Conservation (phyloP, 2,888 invertebrate species). For the Hesperia comma region DNA sequence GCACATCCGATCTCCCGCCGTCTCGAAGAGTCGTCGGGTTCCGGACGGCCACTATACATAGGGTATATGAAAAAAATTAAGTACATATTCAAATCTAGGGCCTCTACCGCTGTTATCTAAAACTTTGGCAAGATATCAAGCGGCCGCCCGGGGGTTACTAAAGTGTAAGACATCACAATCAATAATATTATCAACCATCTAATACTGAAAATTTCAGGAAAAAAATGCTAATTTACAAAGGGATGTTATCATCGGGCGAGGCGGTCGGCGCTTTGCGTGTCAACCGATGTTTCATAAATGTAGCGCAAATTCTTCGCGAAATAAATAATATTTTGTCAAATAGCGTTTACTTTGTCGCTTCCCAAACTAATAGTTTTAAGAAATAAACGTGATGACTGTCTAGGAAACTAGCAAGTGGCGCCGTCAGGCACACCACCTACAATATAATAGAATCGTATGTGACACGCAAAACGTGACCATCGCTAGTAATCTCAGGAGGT, state of each 20-base stretch:
- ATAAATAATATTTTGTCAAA: not conserved
- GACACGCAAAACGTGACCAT: slow-evolving; percentile 46
- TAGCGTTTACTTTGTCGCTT: not conserved
- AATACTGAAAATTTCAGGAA: slow-evolving; percentile 75
- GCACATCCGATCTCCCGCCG: slow-evolving; percentile 7
- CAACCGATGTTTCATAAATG: slow-evolving; percentile 5
- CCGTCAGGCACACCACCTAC: not conserved
- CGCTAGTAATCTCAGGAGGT: slow-evolving; percentile 72
- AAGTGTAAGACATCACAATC: slow-evolving; percentile 66
- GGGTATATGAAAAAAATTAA: slow-evolving; percentile 69
- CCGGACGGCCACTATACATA: slow-evolving; percentile 49
- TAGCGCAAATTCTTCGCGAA: not conserved
- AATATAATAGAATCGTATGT: not conserved
- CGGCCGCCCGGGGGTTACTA: slow-evolving; percentile 60
- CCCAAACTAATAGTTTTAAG: not conserved
- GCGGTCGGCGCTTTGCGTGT: slow-evolving; percentile 45
- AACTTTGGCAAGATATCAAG: slow-evolving; percentile 71
- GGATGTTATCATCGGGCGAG: slow-evolving; percentile 64
- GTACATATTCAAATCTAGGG: slow-evolving; percentile 59
- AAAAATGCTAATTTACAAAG: slow-evolving; percentile 77
- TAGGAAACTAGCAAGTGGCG: not conserved
- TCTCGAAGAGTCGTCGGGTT: slow-evolving; percentile 3
- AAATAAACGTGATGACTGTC: not conserved
- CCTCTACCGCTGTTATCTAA: slow-evolving; percentile 52
- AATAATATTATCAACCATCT: slow-evolving; percentile 71